phyloP scores from a whole-genome alignment of 2,113 vertebrate genomes.

The Oncorhynchus keta region DNA sequence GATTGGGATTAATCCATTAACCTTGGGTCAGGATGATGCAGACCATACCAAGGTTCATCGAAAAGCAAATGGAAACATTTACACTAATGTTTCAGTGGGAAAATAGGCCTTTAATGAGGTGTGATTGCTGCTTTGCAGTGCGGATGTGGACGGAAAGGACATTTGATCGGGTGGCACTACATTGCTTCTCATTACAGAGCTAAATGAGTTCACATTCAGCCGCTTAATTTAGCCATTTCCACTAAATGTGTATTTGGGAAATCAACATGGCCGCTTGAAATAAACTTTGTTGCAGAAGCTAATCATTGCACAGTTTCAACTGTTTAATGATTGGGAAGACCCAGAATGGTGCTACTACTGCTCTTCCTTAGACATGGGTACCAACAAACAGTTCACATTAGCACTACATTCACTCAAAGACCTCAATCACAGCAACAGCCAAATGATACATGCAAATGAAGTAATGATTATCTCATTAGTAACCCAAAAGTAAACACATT shows the following conservation, averaged over 20 bases:
- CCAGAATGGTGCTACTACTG: too few relatives aligned
- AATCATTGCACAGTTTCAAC: background rate
- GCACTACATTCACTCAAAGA: background rate
- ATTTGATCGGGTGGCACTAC: slow-evolving; percentile 13
- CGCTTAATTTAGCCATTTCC: background rate
- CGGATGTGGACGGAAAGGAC: slow-evolving; percentile 9
- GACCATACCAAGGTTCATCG: slow-evolving; percentile 12
- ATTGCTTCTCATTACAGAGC: background rate
- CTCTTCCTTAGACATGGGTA: background rate
- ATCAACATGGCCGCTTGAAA: background rate
- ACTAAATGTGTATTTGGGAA: background rate
- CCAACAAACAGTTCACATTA: background rate
- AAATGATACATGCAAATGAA: slow-evolving; percentile 2
- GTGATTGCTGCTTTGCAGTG: slow-evolving; percentile 14
- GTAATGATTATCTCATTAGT: background rate
- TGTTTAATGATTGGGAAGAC: too few relatives aligned
- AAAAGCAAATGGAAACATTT: slow-evolving; percentile 17
- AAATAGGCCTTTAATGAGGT: slow-evolving; percentile 26
- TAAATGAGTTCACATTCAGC: background rate
- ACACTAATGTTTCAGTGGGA: slow-evolving; percentile 6
- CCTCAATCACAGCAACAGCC: background rate
- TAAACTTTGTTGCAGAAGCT: too few relatives aligned
- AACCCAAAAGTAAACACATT: background rate
- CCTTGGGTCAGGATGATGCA: background rate
- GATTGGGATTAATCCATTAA: slow-evolving; percentile 20